These are phyloP conservation scores for Arbacia lixula DNA, from an alignment of 53 echinoderm and acorn worm genomes.

Conservation along the genomic window DNA sequence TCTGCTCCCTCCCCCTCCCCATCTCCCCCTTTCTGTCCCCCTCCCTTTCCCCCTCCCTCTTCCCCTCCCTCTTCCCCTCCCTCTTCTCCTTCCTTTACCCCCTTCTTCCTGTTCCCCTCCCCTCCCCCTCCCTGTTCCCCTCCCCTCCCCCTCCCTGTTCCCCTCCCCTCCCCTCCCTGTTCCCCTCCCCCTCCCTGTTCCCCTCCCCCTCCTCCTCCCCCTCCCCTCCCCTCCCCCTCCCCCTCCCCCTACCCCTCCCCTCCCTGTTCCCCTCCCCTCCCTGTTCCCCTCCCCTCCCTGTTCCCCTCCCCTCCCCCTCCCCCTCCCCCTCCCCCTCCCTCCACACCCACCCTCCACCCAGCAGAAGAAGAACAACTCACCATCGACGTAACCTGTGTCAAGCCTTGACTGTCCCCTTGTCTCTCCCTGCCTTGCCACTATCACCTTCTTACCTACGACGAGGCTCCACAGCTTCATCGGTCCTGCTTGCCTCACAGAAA, in stretches of 20 bases:
- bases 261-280: background rate
- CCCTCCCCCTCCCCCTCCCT: background rate
- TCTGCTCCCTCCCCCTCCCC: background rate
- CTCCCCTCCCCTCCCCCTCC: background rate
- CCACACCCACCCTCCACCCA: too few species aligned
- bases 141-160: background rate
- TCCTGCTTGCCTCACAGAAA: too few species aligned
- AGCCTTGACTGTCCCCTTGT: too few species aligned
- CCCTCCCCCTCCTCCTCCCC: background rate
- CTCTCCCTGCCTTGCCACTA: too few species aligned
- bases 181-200: background rate
- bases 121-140: background rate
- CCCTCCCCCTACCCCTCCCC: background rate
- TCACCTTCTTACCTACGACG: too few species aligned
- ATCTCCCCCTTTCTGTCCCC: background rate
- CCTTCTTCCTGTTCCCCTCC: background rate
- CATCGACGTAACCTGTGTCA: too few species aligned
- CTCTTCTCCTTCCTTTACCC: background rate
- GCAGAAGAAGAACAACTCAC: too few species aligned
- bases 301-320: too few species aligned
- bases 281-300: background rate
- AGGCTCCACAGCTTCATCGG: too few species aligned
- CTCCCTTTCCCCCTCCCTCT: background rate
- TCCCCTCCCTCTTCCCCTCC: background rate
- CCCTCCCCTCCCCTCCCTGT: background rate